These are phyloP conservation scores for Apotomis turbidana DNA, from an alignment of 2,888 invertebrate genomes.

Conservation along the genomic window DNA sequence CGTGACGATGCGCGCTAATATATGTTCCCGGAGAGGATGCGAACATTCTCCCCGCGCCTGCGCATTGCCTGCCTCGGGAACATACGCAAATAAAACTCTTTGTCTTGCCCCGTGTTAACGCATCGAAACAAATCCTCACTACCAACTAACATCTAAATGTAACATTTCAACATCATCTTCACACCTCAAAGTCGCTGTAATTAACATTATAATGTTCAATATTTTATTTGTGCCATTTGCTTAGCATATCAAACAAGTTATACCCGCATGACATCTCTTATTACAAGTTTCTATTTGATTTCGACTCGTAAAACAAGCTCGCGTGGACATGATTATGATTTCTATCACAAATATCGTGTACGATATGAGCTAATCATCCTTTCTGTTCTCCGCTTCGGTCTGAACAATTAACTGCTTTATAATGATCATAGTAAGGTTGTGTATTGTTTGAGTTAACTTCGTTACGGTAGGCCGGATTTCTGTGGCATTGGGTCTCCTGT, in stretches of 20 bases:
- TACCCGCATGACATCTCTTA: slow-evolving; percentile 77
- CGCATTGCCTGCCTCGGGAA: slow-evolving; percentile 48
- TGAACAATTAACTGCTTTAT: slow-evolving; percentile 50
- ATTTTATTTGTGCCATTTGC: slow-evolving; percentile 79
- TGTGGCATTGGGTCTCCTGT: slow-evolving; percentile 55
- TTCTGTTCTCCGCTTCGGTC: slow-evolving; percentile 49
- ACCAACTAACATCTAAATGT: neutral
- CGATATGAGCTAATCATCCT: slow-evolving; percentile 58
- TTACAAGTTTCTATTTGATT: slow-evolving; percentile 84
- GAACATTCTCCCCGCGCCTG: slow-evolving; percentile 57
- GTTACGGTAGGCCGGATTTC: slow-evolving; percentile 38
- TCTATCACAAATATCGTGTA: slow-evolving; percentile 80
- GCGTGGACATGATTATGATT: slow-evolving; percentile 77
- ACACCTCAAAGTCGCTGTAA: slow-evolving; percentile 59
- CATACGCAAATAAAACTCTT: slow-evolving; percentile 46
- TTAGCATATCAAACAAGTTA: slow-evolving; percentile 75
- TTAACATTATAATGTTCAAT: slow-evolving; percentile 77
- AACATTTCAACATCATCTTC: slow-evolving; percentile 48
- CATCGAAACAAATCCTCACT: slow-evolving; percentile 30
- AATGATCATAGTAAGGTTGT: neutral
- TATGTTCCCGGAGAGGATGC: slow-evolving; percentile 76
- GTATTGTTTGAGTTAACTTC: neutral
- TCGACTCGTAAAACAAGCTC: slow-evolving; percentile 77
- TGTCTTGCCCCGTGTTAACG: slow-evolving; percentile 42
- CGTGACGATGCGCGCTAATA: slow-evolving; percentile 81